Base-by-base conservation (phyloP, 2,113 vertebrate genomes). In the Grammomys dolichurus region DNA sequence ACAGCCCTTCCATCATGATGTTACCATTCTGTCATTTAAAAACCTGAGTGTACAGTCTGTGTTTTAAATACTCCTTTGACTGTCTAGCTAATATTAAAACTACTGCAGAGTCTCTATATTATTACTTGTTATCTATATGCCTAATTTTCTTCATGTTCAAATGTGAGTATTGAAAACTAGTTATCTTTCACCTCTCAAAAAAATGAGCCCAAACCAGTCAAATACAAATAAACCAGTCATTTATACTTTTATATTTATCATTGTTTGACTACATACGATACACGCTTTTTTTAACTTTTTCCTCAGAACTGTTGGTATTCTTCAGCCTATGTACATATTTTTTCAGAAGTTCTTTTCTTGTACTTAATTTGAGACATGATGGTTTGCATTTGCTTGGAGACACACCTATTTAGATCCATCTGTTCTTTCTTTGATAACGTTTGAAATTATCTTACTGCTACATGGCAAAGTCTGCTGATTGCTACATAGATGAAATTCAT, bases 341-440 rank as follows among this genome's bases (percentile, higher is more conserved):
- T 91, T 26, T 91, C 12, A 72, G 14, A 65, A 3, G 0, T 69
- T n/a, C 46, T 92, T 54, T 7, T 77, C 48, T 95, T 95, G 80
- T 22, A 60, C 17, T 87, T 92, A 20, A 11, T 56, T 54, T 82
- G 2, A 95, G 81, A 95, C 14, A 78, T 51, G 16, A 4, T 43
- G 76, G 70, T 93, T 77, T 89, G 0, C 46, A 46, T 93, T 93
- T 89, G 54, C 93, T 93, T 77, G 72, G 63, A 94, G 33, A 17
- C 36, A 76, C 9, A 14, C 19, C 63, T 8, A 72, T 28, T 33
- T 13, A 58, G 19, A 26, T 80, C 48, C 51, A 40, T 86, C 0
- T 48, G 12, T 0, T 75, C 91, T 65, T 94, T 81, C 2, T 88
- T 56, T 60, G 31, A 17, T 67, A 28, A 5, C 58, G 3, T 72